A percentile compares a stretch with the other conserved stretches of the same genome.
Conservation (phyloP, 1,140 invertebrate species). For the Diorhabda sublineata region DNA sequence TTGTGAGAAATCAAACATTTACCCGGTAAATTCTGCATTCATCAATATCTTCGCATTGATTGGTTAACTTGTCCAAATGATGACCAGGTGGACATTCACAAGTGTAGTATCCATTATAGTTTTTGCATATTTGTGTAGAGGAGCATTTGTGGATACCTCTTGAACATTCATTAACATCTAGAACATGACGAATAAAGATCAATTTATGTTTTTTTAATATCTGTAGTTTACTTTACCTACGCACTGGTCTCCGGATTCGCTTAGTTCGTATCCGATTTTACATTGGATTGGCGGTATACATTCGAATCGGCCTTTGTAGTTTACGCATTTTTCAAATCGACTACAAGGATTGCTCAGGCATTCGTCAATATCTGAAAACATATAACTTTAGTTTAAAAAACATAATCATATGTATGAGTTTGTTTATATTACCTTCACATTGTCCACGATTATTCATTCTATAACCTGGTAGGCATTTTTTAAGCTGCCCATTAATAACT, state of each 20-base stretch:
- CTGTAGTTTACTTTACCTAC: conserved; percentile 39
- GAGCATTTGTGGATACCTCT: conserved; percentile 63
- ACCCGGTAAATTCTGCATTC: conserved; percentile 62
- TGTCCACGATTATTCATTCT: conserved; percentile 46
- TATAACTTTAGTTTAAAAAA: neutral
- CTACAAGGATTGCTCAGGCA: conserved; percentile 48
- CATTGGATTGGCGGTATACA: conserved; percentile 54
- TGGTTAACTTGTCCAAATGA: conserved; percentile 50
- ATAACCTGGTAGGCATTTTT: conserved; percentile 54
- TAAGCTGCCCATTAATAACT: conserved; percentile 34
- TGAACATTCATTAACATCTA: conserved; percentile 68
- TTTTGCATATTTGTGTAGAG: conserved; percentile 67
- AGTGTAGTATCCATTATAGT: conserved; percentile 68
- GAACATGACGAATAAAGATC: conserved; percentile 7
- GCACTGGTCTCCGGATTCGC: conserved; percentile 47
- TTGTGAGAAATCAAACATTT: conserved; percentile 23
- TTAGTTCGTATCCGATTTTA: conserved; percentile 47
- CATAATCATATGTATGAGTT: too few relatives aligned
- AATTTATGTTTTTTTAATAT: too few relatives aligned
- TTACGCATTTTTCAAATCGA: conserved; percentile 51
- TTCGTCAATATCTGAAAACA: conserved; percentile 49
- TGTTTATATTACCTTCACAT: conserved; percentile 49
- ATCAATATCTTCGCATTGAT: conserved; percentile 84
- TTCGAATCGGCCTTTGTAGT: conserved; percentile 53
- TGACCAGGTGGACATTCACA: conserved; percentile 71